Percentiles rank a stretch among this genome's conserved stretches.
phyloP scores from a whole-genome alignment of 2,797 vertebrate species.

The Ceyx erithaca region DNA sequence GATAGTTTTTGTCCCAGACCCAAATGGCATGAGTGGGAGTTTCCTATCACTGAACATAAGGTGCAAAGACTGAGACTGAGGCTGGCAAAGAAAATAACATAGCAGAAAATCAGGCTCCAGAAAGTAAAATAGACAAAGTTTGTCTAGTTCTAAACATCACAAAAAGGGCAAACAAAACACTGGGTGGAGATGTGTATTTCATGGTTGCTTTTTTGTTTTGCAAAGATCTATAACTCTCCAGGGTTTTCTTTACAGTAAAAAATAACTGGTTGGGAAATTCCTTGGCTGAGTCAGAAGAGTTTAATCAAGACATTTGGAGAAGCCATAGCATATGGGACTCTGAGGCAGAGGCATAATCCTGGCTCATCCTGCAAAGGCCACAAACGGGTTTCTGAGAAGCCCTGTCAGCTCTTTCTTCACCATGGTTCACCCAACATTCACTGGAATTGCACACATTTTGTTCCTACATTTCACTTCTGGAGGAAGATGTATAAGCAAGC shows the following conservation, averaged over 20 bases:
- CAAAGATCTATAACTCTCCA: not conserved
- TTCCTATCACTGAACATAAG: not conserved
- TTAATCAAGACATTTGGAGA: constrained; percentile 36
- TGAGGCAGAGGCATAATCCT: not conserved
- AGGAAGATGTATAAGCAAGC: not conserved
- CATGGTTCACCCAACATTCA: not conserved
- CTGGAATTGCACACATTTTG: not conserved
- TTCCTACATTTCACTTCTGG: not conserved
- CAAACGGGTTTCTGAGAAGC: not conserved
- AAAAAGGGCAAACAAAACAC: constrained; percentile 22
- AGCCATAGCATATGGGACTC: not conserved
- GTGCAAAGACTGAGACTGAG: not conserved
- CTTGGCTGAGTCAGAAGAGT: constrained; percentile 17
- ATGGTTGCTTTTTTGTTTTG: constrained; percentile 20
- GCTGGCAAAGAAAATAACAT: not conserved
- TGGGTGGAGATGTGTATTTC: not conserved
- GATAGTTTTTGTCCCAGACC: not conserved
- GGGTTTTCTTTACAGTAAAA: constrained; percentile 50
- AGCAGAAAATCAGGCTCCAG: not conserved
- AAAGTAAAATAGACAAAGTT: not conserved
- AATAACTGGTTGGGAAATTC: constrained; percentile 52
- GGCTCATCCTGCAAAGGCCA: not conserved
- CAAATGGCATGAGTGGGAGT: not conserved
- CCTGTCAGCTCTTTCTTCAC: not conserved
- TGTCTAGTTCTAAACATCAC: not conserved